Evolutionary conservation across 2,888 invertebrate genomes (phyloP), one percentile per base, ranked within the genome.

Genomic region (Pyrgus malvae): DNA sequence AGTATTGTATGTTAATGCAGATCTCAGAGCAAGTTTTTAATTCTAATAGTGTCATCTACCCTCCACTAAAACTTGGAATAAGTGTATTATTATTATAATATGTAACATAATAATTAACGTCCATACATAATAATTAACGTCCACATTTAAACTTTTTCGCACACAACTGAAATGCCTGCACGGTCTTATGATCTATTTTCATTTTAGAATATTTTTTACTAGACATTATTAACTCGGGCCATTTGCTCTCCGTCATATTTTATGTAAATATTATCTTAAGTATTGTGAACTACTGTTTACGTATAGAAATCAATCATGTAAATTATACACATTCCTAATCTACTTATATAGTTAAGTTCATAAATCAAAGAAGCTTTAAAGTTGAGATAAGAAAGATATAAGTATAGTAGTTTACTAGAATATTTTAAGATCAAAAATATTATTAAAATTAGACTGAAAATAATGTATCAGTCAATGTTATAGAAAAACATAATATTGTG

Each of bases 281-380:
- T 21, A n/a, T 12, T 29, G 17, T 38, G 12, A 48, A 5, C 48
- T 41, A 41, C 49, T 49, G 40, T 41, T 16, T 49, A 31, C 31
- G 1, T 7, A 9, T 38, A 29, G 9, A 49, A 14, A 31, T 42
- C 11, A 50, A 50, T 56, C 50, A 37, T 51, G 55, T 57, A 56
- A 71, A 70, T 42, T 74, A 73, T 69, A 67, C 74, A 69, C 70
- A 73, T 68, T 69, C 69, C 64, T 65, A 61, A 40, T 35, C 17
- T 53, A 42, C 27, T 58, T 56, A 59, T 62, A 56, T 16, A 65
- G 61, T 62, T 79, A 78, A 79, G 74, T 78, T 74, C 68, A 71
- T 74, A 75, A 84, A 76, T 75, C 75, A 80, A 86, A 78, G 78
- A 82, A 87, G 87, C 87, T 88, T 88, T 87, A 88, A 87, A 72